Base-by-base conservation (phyloP, 2,888 invertebrate genomes). In the Gibbula magus region DNA sequence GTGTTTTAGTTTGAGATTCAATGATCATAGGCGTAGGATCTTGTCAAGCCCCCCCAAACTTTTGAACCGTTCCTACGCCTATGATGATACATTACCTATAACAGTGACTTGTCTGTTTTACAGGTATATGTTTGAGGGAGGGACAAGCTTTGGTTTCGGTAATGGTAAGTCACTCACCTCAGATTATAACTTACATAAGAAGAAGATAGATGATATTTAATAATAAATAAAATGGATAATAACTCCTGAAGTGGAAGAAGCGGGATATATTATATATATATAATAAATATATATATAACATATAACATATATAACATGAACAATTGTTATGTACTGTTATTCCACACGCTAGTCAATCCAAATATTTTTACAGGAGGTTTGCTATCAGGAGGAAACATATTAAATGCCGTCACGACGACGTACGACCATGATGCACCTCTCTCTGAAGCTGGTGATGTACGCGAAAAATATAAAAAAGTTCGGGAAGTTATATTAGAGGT, bases 371-470 rank as follows among this genome's bases (percentile, higher is more conserved):
- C 20, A 74, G 74, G 74, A 20, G 29, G 39, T 25, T 35, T 74
- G 22, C 22, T 51, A 0, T 20, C 51, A 52, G 16, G 8, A 0
- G 18, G n/a, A 25, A 61, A 8, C 25, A 61, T 20, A 22, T 81
- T 56, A 13, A 39, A 53, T 8, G 32, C 79, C 45, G 54, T 54
- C 13, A 84, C 87, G 20, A 91, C 90, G 22, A 87, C 86, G 0
- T 97, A 97, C 89, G 98, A 98, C 92, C 98, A 97, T 89, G 97
- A 97, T 91, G 96, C 97, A 0, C 97, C 97, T 0, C 93, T 98
- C 83, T 94, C 94, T 13, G 98, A 98, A 93, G 96, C 96, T 78
- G 98, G 98, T 0, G 97, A 97, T 93, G 95, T 96, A 0, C 97
- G 97, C 0, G 93, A 94, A 0, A 98, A 98, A 93, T 98, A 96